These are phyloP conservation scores for Lycocorax pyrrhopterus DNA, from an alignment of 2,113 vertebrate genomes.

Conservation along the genomic window DNA sequence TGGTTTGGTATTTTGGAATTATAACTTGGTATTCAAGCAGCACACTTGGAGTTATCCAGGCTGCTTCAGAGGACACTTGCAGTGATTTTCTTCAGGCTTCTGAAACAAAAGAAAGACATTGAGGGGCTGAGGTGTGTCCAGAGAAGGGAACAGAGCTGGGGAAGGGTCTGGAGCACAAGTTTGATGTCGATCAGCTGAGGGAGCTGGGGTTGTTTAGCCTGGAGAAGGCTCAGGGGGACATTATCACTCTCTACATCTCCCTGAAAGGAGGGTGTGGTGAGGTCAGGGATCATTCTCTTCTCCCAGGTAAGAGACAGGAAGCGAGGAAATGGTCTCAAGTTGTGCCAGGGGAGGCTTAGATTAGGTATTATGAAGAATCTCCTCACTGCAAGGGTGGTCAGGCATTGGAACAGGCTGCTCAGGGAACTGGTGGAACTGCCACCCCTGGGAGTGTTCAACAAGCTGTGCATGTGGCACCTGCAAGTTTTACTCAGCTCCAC, in stretches of 20 bases:
- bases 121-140: neutral
- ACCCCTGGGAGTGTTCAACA: neutral
- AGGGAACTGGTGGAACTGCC: neutral
- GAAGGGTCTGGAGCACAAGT: neutral
- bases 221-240: too few species aligned
- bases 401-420: neutral
- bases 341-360: neutral
- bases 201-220: neutral
- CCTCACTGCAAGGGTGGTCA: neutral
- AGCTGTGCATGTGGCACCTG: neutral
- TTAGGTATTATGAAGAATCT: neutral
- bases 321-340: neutral
- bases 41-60: neutral
- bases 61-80: neutral
- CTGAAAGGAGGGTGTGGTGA: neutral
- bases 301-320: neutral
- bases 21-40: rapidly evolving
- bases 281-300: neutral
- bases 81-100: neutral
- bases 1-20: neutral
- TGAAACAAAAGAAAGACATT: neutral
- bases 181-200: neutral
- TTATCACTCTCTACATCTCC: neutral
- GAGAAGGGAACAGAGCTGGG: neutral
- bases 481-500: neutral